These are phyloP conservation scores for Atrichornis clamosus DNA, from an alignment of 2,113 vertebrate species.

Conservation along the genomic window DNA sequence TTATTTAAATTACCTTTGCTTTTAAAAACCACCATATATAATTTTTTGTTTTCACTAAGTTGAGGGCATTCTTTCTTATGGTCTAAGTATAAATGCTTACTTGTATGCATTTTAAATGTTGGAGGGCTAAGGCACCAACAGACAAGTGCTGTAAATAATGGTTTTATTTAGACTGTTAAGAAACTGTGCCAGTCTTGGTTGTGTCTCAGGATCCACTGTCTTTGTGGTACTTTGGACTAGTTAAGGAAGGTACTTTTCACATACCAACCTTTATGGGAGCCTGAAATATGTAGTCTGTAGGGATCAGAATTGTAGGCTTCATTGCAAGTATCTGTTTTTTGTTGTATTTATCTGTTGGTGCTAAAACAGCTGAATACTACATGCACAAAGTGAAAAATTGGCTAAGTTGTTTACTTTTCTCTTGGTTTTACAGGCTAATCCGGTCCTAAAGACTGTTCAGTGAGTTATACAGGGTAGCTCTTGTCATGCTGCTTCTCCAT, in stretches of 20 bases:
- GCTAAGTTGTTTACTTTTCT: neutral
- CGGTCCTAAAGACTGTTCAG: neutral
- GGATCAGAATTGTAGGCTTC: neutral
- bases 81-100: neutral
- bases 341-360: neutral
- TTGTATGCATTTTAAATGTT: neutral
- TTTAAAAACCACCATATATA: neutral
- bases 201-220: neutral
- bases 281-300: neutral
- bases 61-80: neutral
- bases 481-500: neutral
- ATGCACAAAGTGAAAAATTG: neutral
- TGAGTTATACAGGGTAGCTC: neutral
- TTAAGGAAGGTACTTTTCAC: neutral
- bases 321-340: neutral
- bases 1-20: neutral
- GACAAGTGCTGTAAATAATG: neutral
- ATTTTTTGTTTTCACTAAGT: neutral
- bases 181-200: neutral
- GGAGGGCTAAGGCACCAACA: neutral
- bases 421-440: neutral
- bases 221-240: neutral
- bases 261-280: fast-evolving
- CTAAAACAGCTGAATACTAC: neutral
- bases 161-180: neutral